These are phyloP conservation scores for Henicopernis longicauda DNA, from an alignment of 2,113 vertebrate species.

Conservation along the genomic window DNA sequence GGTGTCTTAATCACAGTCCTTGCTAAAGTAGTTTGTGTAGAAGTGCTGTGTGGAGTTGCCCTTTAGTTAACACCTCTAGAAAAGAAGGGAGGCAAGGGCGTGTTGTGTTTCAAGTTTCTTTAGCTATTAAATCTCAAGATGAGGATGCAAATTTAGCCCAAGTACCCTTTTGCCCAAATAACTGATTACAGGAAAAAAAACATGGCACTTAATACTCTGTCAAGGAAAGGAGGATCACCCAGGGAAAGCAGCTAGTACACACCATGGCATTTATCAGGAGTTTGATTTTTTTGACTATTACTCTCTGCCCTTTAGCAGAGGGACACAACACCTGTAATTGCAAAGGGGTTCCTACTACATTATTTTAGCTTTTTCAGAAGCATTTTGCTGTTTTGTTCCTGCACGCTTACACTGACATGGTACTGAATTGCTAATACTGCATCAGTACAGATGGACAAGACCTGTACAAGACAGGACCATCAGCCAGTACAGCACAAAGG, in stretches of 20 bases:
- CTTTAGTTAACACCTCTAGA: neutral
- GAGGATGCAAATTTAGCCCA: neutral
- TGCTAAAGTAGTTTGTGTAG: neutral
- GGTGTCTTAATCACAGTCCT: neutral
- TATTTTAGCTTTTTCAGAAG: neutral
- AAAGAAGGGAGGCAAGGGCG: neutral
- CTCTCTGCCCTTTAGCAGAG: neutral
- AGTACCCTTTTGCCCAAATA: neutral
- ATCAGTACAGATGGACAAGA: neutral
- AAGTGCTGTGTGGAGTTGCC: neutral
- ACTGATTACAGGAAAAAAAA: neutral
- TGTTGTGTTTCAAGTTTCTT: neutral
- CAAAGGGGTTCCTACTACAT: neutral
- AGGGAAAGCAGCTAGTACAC: neutral
- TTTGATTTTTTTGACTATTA: neutral
- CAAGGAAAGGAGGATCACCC: neutral
- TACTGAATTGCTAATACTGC: neutral
- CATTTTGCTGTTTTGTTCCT: neutral
- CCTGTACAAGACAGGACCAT: neutral
- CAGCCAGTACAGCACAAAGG: neutral
- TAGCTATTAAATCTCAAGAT: neutral
- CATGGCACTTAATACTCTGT: neutral
- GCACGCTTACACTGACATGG: neutral
- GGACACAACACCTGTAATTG: neutral
- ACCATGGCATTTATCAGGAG: neutral